Percentiles rank a stretch among this genome's conserved stretches.
Evolutionary conservation across 2,888 invertebrate species (phyloP).

Genomic region (Cerastoderma edule): DNA sequence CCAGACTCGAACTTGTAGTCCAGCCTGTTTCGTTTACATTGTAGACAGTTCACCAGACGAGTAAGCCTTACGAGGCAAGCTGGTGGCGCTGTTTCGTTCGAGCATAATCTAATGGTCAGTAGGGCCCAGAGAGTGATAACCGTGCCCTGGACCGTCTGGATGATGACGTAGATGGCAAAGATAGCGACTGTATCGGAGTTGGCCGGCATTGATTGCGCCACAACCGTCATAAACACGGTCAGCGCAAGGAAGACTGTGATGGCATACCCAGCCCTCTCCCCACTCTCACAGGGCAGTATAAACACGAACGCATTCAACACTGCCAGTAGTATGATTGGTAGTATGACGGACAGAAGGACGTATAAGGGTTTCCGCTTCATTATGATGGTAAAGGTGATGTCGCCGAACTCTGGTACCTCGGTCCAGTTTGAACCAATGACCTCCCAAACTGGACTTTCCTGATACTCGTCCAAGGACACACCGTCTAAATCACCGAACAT

Average conservation of each 20-base stretch:
- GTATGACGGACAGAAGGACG: constrained; percentile 62
- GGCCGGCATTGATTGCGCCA: constrained; percentile 60
- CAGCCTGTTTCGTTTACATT: neutral
- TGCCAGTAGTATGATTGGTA: constrained; percentile 63
- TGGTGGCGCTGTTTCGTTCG: neutral
- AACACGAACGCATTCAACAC: constrained; percentile 64
- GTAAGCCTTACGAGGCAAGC: neutral
- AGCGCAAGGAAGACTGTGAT: constrained; percentile 65
- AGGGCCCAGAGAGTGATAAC: constrained; percentile 3
- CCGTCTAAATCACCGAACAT: neutral
- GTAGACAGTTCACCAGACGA: neutral
- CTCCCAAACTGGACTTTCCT: neutral
- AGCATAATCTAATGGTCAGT: neutral
- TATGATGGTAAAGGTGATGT: constrained; percentile 59
- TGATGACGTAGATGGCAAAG: constrained; percentile 30
- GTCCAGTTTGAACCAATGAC: neutral
- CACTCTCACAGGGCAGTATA: constrained; percentile 63
- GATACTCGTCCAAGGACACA: neutral
- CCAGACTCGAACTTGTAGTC: neutral
- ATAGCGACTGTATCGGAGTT: constrained; percentile 63
- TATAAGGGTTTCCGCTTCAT: constrained; percentile 60
- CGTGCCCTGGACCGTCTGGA: constrained; percentile 19
- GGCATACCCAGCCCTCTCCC: constrained; percentile 63
- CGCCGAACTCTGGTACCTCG: constrained; percentile 40
- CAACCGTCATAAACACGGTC: constrained; percentile 65